Base-by-base conservation (phyloP, 2,113 vertebrate genomes). In the Rhagologus leucostigma region DNA sequence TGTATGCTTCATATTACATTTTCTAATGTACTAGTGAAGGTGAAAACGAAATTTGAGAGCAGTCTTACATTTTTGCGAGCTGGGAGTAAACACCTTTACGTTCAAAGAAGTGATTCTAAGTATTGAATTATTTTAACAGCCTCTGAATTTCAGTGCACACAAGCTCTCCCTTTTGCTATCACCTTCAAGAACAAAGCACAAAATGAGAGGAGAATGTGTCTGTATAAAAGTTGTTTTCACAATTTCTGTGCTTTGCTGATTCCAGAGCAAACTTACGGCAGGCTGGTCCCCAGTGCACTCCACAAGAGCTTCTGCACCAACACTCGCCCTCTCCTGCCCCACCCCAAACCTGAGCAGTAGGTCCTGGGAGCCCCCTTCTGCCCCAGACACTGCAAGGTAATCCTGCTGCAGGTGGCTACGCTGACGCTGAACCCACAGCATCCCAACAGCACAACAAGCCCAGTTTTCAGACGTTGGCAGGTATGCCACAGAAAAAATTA, bases 321-420 rank as follows among this genome's bases (percentile, higher is more conserved):
- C 5, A 20, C 18, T 11, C 69, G 17, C 13, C 32, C 47, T 9
- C 46, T 76, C 15, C 24, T 49, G 15, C 19, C 15, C 15, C n/a
- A 79, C 18, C 37, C 65, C 87, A 69, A 77, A 68, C 23, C 32
- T 1, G 15, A 82, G 18, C 18, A 78, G 35, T 0, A 44, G 29
- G 56, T 32, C 27, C 77, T 1, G 0, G 27, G 10, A 29, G 16
- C 19, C 13, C 7, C 8, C 8, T 64, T 71, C 39, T 49, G 56
- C 33, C 39, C 5, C 62, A 65, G 19, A 17, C 17, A 46, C 3
- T 37, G 13, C 19, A 52, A 41, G 69, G 7, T 8, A 11, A 68
- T 16, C 39, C 52, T 37, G 19, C 11, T 53, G n/a, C 1, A 1
- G 33, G 18, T 42, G 68, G 20, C 16, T 49, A 3, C 0, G 1